Evolutionary conservation across 1,140 invertebrate genomes (phyloP), one percentile per base, ranked within the genome.

Genomic region (Bombus turneri): DNA sequence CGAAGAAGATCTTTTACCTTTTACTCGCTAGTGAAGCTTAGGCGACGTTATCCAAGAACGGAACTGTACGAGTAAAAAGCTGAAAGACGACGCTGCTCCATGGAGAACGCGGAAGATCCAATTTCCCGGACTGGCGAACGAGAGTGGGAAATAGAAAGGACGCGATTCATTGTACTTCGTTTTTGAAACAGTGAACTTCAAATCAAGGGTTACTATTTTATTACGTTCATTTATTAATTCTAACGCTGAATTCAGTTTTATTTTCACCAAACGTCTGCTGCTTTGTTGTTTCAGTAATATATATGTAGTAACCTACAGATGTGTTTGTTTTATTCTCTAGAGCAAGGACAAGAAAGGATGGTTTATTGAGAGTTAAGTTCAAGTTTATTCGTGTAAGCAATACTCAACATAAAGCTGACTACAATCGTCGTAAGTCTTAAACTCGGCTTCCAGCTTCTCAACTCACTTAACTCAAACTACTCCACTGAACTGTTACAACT

Each of bases 91-190:
- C 22, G 37, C 10, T 64, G 28, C 62, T 25, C 22, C 57, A n/a
- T 59, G 47, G 59, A 85, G 47, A 47, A 83, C 72, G 31, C 47
- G 69, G 64, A 41, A 69, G 72, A 83, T 88, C 75, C 87, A 88
- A 89, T 89, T 89, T 89, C 77, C 69, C 68, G 28, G 41, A n/a
- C 39, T 39, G 84, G 47, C 75, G 81, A 76, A 87, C n/a, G 59
- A 72, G 28, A 72, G 68, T 71, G 59, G 64, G 77, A 85, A 81
- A 77, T 84, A 47, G 62, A 78, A 75, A 59, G 76, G 37, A 62
- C 39, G 64, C 82, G 73, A 87, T 71, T 66, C 57, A 74, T 81
- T 88, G 62, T 80, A 37, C 37, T 34, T 69, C n/a, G 31, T 66
- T 62, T 83, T 82, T 39, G 75, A 31, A 64, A 59, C 57, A 72